Evolutionary conservation across 2,888 invertebrate genomes (phyloP).

Genomic region (Rotaria socialis): DNA sequence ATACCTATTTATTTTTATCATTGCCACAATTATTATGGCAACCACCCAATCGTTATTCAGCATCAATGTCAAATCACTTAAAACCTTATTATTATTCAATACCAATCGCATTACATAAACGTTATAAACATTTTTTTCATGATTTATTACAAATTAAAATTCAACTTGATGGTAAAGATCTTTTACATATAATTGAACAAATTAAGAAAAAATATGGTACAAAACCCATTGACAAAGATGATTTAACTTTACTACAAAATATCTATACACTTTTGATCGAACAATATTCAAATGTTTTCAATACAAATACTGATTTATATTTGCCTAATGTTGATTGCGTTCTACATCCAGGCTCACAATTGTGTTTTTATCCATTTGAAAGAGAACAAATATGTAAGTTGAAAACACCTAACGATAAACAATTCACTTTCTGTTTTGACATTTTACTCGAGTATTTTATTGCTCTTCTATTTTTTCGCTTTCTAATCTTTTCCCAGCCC

Average conservation of each 20-base stretch:
- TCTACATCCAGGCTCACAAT: background rate
- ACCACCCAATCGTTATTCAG: background rate
- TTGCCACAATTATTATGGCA: slow-evolving; percentile 27
- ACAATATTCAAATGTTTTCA: background rate
- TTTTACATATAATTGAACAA: slow-evolving; percentile 37
- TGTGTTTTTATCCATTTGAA: slow-evolving; percentile 14
- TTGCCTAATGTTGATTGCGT: slow-evolving; percentile 42
- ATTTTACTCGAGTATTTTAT: too few species aligned
- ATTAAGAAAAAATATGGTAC: slow-evolving; percentile 39
- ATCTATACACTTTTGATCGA: slow-evolving; percentile 43
- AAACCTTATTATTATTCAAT: slow-evolving; percentile 44
- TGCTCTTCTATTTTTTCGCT: too few species aligned
- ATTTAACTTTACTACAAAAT: slow-evolving; percentile 42
- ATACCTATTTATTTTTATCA: slow-evolving; percentile 16
- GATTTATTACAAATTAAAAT: slow-evolving; percentile 39
- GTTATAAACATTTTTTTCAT: slow-evolving; percentile 38
- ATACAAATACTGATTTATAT: slow-evolving; percentile 34
- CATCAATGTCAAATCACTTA: background rate
- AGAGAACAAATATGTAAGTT: slow-evolving; percentile 5
- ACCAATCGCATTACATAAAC: slow-evolving; percentile 33
- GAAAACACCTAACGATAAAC: background rate
- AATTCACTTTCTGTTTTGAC: background rate
- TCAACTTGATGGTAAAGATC: slow-evolving; percentile 37
- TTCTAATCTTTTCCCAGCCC: background rate
- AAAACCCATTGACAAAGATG: slow-evolving; percentile 39